These are phyloP conservation scores for Trichomalopsis sarcophagae DNA, from an alignment of 1,140 invertebrate genomes.

Conservation along the genomic window DNA sequence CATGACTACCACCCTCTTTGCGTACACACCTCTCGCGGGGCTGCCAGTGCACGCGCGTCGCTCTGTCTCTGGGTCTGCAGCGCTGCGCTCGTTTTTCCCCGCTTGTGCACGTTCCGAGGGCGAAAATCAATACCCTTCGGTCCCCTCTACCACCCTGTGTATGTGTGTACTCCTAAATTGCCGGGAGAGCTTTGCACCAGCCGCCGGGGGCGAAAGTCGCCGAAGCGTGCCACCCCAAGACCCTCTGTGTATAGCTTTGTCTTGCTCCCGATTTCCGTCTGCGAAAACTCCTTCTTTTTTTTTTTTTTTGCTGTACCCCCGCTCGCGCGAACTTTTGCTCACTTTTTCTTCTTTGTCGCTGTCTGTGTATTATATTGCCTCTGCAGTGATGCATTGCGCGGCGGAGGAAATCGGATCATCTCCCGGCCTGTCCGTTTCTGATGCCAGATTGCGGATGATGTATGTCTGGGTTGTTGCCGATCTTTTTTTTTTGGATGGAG, in stretches of 20 bases:
- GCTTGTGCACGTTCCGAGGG: not conserved
- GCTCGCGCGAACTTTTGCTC: not conserved
- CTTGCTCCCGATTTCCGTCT: conserved; percentile 20
- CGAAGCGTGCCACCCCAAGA: conserved; percentile 55
- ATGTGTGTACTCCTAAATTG: conserved; percentile 31
- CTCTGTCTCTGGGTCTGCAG: not conserved
- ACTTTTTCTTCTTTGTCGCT: not conserved
- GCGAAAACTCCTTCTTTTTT: conserved; percentile 9
- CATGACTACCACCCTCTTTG: too few species aligned
- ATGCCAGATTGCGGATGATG: conserved; percentile 21
- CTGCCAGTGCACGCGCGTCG: not conserved
- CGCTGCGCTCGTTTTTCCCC: not conserved
- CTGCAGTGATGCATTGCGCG: conserved; percentile 4
- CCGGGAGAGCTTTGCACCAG: conserved; percentile 46
- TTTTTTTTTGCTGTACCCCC: not conserved
- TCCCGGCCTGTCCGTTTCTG: not conserved
- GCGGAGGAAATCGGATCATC: conserved; percentile 24
- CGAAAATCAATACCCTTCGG: conserved; percentile 52
- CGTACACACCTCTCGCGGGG: not conserved
- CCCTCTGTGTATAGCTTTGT: not conserved
- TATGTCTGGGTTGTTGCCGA: conserved; percentile 5
- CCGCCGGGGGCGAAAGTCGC: conserved; percentile 44
- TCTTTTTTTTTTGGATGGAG: conserved; percentile 1
- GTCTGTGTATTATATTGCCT: not conserved
- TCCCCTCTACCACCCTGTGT: not conserved